Conservation (phyloP, 2,888 invertebrate genomes). For the Hemithea aestivaria region DNA sequence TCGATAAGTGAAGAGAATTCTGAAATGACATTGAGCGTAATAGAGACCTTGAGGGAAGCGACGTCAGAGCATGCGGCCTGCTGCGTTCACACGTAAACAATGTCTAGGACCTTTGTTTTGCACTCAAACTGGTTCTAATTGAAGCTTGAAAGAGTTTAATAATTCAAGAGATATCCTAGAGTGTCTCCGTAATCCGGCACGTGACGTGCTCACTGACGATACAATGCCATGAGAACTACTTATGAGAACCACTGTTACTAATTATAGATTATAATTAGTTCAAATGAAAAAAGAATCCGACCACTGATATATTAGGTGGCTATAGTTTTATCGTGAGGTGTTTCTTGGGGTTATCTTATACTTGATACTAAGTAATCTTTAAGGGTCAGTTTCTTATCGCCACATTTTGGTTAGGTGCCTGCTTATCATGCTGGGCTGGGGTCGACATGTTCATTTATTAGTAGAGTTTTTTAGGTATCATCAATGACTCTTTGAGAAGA, state of each 20-base stretch:
- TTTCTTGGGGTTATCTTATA: too few species aligned
- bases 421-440: too few species aligned
- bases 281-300: too few species aligned
- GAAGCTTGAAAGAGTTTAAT: conserved; percentile 34
- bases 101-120: conserved; percentile 35
- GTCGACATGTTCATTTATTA: too few species aligned
- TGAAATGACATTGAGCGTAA: conserved; percentile 44
- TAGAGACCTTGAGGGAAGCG: conserved; percentile 46
- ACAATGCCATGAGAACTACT: neutral
- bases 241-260: conserved; percentile 1
- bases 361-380: too few species aligned
- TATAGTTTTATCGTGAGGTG: too few species aligned
- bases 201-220: conserved; percentile 27
- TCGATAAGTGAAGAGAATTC: conserved; percentile 16
- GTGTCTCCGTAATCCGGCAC: conserved; percentile 48
- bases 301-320: too few species aligned
- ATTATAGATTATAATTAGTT: too few species aligned
- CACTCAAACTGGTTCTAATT: conserved; percentile 46
- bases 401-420: too few species aligned
- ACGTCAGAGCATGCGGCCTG: conserved; percentile 38
- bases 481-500: too few species aligned
- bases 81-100: conserved; percentile 60
- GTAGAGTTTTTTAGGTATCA: too few species aligned
- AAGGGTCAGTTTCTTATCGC: too few species aligned
- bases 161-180: conserved; percentile 58